Percentiles rank a stretch among this genome's conserved stretches.
Conservation (phyloP, 1,140 invertebrate species). For the Megalonaias nervosa region DNA sequence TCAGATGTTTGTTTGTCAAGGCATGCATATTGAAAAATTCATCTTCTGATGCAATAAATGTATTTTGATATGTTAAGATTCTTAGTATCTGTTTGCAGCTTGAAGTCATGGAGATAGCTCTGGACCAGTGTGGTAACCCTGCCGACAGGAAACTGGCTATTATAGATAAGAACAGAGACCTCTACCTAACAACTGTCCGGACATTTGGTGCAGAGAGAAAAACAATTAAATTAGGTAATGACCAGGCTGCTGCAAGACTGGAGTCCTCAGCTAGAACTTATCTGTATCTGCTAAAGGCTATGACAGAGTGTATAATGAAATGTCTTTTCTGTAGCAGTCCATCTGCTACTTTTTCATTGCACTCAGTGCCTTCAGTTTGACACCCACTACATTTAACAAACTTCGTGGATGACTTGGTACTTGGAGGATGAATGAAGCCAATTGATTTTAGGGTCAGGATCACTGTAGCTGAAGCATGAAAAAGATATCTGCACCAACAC, state of each 20-base stretch:
- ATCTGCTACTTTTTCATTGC: no score
- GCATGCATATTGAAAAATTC: background rate
- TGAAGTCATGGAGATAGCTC: conserved; percentile 80
- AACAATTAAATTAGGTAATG: conserved; percentile 83
- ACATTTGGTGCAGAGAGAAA: conserved; percentile 75
- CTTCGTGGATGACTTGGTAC: no score
- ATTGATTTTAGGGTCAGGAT: no score
- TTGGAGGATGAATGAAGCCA: no score
- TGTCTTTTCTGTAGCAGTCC: no score
- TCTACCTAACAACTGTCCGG: conserved; percentile 83
- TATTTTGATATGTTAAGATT: background rate
- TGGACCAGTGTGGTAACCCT: conserved; percentile 84
- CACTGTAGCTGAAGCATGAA: no score
- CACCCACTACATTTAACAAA: no score
- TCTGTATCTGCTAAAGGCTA: no score
- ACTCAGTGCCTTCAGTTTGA: no score
- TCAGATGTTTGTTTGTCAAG: conserved; percentile 1
- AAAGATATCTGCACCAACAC: no score
- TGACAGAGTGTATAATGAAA: no score
- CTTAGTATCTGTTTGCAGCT: conserved; percentile 73
- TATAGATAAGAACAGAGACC: conserved; percentile 86
- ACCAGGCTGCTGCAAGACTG: background rate
- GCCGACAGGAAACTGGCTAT: conserved; percentile 83
- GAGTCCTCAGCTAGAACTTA: no score
- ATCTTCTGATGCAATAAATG: background rate